A percentile compares a stretch with the other conserved stretches of the same genome.
Conservation (phyloP, 2,888 invertebrate species). For the Oxystoma pomonae region DNA sequence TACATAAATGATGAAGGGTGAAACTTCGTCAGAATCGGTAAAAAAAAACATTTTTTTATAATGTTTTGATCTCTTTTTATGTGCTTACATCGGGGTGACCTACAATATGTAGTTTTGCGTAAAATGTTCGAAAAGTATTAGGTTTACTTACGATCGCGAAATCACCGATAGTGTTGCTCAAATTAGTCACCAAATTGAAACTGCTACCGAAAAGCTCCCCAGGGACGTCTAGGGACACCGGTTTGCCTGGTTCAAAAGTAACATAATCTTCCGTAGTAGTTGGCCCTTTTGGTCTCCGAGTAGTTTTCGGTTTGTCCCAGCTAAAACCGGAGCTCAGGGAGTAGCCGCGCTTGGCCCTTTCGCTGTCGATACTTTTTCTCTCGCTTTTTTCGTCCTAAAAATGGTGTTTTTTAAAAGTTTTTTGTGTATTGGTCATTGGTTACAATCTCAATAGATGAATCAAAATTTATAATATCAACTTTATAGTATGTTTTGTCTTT, state of each 20-base stretch:
- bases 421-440: no score
- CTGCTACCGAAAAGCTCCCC: constrained; percentile 62
- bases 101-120: no score
- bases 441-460: no score
- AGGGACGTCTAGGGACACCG: constrained; percentile 65
- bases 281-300: constrained; percentile 38
- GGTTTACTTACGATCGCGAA: constrained; percentile 60
- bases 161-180: constrained; percentile 63
- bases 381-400: background rate
- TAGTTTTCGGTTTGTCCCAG: constrained; percentile 32
- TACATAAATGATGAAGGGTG: no score
- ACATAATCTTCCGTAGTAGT: constrained; percentile 56
- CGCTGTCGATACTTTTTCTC: background rate
- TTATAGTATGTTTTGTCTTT: no score
- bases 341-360: background rate
- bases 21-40: no score
- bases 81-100: no score
- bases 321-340: constrained; percentile 27
- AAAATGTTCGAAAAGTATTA: no score
- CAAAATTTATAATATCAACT: no score
- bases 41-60: no score
- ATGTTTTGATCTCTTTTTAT: no score
- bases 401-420: no score
- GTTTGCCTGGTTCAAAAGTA: constrained; percentile 59
- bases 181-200: constrained; percentile 61